Conservation (phyloP, 2,888 invertebrate species). For the Chesias legatella region DNA sequence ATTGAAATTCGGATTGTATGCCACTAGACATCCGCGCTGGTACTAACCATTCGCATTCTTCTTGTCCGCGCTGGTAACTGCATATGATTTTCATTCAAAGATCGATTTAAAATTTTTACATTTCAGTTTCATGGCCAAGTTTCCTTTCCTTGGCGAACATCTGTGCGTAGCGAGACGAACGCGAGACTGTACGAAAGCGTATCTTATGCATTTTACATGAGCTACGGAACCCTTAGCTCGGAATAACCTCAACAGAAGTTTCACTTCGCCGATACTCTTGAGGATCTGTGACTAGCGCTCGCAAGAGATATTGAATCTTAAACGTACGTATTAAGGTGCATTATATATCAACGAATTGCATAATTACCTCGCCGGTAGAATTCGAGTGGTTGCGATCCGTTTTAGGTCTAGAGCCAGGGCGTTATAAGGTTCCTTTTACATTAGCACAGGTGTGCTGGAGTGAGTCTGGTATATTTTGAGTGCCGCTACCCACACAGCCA, state of each 20-base stretch:
- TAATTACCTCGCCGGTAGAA: too few species aligned
- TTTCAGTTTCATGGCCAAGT: constrained; percentile 55
- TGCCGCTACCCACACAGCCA: constrained; percentile 22
- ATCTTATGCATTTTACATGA: constrained; percentile 86
- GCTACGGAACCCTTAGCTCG: constrained; percentile 37
- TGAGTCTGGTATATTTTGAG: background rate
- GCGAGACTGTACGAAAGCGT: constrained; percentile 63
- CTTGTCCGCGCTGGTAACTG: background rate
- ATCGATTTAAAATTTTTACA: constrained; percentile 32
- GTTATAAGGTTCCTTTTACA: too few species aligned
- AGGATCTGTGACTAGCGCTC: too few species aligned
- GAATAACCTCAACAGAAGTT: constrained; percentile 20
- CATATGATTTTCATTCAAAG: constrained; percentile 8
- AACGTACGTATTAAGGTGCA: too few species aligned
- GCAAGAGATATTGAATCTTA: too few species aligned
- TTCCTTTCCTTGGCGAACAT: constrained; percentile 65
- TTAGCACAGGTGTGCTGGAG: too few species aligned
- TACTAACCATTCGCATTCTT: too few species aligned
- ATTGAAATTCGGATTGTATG: too few species aligned
- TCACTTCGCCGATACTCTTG: background rate
- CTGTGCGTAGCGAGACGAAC: constrained; percentile 66
- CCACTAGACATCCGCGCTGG: too few species aligned
- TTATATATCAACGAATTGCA: too few species aligned
- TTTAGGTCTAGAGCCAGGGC: too few species aligned
- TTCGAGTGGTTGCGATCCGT: too few species aligned